A percentile compares a stretch with the other conserved stretches of the same genome.
These are phyloP conservation scores for crab-eating macaque (Macaca fascicularis) DNA, from an alignment of 2,113 vertebrate genomes.

Conservation along the genomic window DNA sequence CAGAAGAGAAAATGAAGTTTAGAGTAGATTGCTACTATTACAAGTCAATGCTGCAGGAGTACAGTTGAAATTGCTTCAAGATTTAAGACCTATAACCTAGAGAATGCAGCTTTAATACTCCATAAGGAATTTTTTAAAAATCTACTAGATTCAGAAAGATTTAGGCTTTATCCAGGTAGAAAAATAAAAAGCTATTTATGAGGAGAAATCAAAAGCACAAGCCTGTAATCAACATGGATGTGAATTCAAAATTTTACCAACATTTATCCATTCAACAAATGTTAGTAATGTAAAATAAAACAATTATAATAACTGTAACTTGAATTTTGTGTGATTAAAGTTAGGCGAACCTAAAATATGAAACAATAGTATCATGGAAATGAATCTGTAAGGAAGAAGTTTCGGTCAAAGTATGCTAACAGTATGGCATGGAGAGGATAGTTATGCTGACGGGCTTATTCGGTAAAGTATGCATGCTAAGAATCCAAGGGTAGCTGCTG, in stretches of 20 bases:
- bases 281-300: not conserved
- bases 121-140: not conserved
- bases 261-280: not conserved
- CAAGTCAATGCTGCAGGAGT: not conserved
- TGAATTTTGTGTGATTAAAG: not conserved
- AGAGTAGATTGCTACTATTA: not conserved
- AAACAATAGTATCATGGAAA: not conserved
- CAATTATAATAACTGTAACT: not conserved
- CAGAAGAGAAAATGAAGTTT: not conserved
- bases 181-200: not conserved
- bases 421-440: not conserved
- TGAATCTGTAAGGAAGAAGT: not conserved
- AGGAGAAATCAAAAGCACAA: not conserved
- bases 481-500: not conserved
- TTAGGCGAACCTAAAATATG: not conserved
- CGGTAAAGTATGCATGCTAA: not conserved
- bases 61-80: not conserved
- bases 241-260: not conserved
- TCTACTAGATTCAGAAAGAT: not conserved
- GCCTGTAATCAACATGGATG: not conserved
- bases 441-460: not conserved
- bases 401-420: not conserved
- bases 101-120: not conserved
- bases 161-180: not conserved
- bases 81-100: not conserved